Base-by-base conservation (phyloP, 1,140 invertebrate species). In the Plutomurus gul region DNA sequence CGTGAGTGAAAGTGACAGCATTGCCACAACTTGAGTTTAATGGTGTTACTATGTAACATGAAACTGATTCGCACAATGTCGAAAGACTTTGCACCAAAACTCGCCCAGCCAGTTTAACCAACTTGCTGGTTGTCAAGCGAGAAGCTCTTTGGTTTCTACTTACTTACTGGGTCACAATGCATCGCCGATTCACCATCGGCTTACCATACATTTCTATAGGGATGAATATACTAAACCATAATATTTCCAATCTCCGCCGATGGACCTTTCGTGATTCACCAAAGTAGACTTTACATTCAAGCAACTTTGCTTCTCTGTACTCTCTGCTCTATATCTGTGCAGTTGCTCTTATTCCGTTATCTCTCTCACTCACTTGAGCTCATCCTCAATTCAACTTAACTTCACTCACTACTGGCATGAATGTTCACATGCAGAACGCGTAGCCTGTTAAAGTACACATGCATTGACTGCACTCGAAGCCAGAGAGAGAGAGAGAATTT, bases 31-130 rank as follows among this genome's bases (percentile, higher is more conserved):
- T 65, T 65, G 56, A 65, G 56, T 65, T 65, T 65, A 65, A 65
- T 65, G 56, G 56, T 65, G 56, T 65, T 33, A 65, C 56, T 27
- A 30, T 65, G 56, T 65, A 65, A 65, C 56, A n/a, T 16, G 56
- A 65, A 25, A 65, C 56, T 65, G 56, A 33, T 65, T 65, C 56
- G 36, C 56, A 65, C 56, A 56, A 56, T 22, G 51, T 20, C 20
- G 16, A 13, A 10, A 47, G 25, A 65, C 30, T 65, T 65, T 36
- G 4, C 0, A 11, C 4, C 7, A 65, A 0, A 65, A 56, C 7
- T 27, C 25, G 18, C 4, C 10, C 47, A n/a, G 20, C 25, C 4
- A 33, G 27, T 30, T 60, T 10, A 43, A 30, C 18, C 6, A 5
- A 27, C 20, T 56, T 25, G 20, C 25, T 27, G 30, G 51, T 30